Base-by-base conservation (phyloP, 2,113 vertebrate species). In the Rattus norvegicus region DNA sequence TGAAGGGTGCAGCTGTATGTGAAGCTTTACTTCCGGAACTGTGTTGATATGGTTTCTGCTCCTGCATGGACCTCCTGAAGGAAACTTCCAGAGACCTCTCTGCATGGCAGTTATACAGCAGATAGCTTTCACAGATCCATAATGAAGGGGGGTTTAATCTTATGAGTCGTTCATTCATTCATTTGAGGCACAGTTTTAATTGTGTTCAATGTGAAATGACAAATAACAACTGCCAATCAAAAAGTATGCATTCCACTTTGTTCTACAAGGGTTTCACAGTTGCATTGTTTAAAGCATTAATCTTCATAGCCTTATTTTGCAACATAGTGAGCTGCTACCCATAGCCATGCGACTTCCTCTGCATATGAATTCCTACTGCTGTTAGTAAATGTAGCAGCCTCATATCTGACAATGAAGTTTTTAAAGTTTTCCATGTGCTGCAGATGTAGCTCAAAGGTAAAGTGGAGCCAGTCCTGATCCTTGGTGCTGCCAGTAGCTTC, bases 201-300 rank as follows among this genome's bases (percentile, higher is more conserved):
- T 24, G 47, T 88, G 56, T 65, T 90, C 1, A 59, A 2, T 67
- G 52, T 85, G 33, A 72, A 77, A 77, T 76, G 54, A 49, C n/a
- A 65, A n/a, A 4, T 39, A 49, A 56, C 0, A 77, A 73, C 59
- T 28, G 36, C 43, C 13, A 5, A 28, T 84, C 33, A 49, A 67
- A 76, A 83, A 72, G 13, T 12, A 9, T 72, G 28, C 39, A 85
- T 93, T n/a, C 17, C 12, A 76, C 91, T 94, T 90, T 97, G 47
- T 96, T 80, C 49, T 56, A 36, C 12, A 61, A n/a, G 69, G 24
- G 14, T 49, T 75, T 24, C 83, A 24, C 16, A 61, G 36, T 75
- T n/a, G 7, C 20, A 13, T 54, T 47, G 54, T 43, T 75, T 76
- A 54, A 76, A 70, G 69, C 36, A 76, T 43, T 76, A 11, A 26